These are phyloP conservation scores for Epizoanthus illoricatus DNA, from an alignment of 92 coral and sea anemone genomes.

Conservation along the genomic window DNA sequence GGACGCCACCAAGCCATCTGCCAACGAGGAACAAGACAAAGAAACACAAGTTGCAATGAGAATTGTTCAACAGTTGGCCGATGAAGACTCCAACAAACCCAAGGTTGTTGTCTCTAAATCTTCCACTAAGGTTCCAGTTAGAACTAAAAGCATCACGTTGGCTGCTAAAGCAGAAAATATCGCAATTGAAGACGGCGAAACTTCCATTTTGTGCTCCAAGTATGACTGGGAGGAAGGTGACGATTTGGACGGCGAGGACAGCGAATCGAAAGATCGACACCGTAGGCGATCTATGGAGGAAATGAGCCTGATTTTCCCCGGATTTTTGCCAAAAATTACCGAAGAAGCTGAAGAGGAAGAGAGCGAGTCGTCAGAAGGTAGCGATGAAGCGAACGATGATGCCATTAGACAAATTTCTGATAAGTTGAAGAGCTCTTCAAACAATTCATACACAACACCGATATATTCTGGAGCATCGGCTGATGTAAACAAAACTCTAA, in stretches of 20 bases:
- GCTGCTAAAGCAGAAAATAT: constrained; percentile 20
- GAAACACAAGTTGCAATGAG: constrained; percentile 71
- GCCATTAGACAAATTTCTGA: background rate
- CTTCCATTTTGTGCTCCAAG: constrained; percentile 78
- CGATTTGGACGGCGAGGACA: constrained; percentile 35
- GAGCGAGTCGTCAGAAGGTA: constrained; percentile 3
- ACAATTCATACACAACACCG: background rate
- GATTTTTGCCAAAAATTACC: constrained; percentile 76
- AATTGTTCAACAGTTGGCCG: constrained; percentile 58
- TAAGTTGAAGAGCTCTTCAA: background rate
- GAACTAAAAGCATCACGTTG: background rate
- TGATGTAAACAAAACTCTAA: constrained; percentile 8
- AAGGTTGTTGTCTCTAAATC: background rate
- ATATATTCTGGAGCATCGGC: constrained; percentile 1
- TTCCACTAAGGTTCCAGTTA: constrained; percentile 12
- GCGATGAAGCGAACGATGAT: constrained; percentile 16
- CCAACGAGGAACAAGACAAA: constrained; percentile 51
- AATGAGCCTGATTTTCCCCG: constrained; percentile 87
- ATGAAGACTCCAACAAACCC: constrained; percentile 24
- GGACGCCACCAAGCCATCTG: constrained; percentile 54
- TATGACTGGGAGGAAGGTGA: constrained; percentile 53
- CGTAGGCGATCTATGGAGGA: constrained; percentile 89
- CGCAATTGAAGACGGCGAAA: constrained; percentile 74
- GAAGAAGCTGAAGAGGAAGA: constrained; percentile 69
- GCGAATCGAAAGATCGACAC: constrained; percentile 25